Conservation (phyloP, 2,113 vertebrate genomes). For the Hydrochoerus hydrochaeris region DNA sequence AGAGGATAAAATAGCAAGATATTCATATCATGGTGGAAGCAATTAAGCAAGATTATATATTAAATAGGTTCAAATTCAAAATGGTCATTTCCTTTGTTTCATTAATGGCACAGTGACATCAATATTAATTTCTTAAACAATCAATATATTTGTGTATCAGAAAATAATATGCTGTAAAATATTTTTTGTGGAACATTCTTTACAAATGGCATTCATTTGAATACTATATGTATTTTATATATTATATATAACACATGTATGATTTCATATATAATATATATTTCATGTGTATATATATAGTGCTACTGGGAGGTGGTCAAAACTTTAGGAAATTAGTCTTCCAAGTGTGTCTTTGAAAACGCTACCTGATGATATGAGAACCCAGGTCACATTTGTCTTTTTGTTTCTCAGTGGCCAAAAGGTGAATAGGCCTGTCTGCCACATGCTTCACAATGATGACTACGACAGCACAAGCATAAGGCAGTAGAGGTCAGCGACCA, state of each 20-base stretch:
- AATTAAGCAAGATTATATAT: neutral
- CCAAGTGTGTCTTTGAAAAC: neutral
- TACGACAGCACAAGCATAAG: neutral
- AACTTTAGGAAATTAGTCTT: neutral
- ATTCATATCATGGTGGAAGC: neutral
- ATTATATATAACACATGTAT: no score
- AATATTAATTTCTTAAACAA: neutral
- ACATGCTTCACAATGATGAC: no score
- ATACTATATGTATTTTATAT: neutral
- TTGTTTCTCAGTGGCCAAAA: neutral
- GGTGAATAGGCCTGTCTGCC: no score
- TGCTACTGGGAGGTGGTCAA: neutral
- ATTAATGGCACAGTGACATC: neutral
- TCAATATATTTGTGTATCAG: neutral
- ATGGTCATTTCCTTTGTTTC: neutral
- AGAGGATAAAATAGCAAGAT: neutral
- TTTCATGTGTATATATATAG: no score
- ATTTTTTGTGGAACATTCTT: neutral
- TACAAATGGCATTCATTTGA: conserved; percentile 48
- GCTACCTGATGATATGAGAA: neutral
- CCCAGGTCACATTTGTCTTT: neutral
- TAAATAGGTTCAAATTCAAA: neutral
- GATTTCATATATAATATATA: no score
- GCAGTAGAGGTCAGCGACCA: no score
- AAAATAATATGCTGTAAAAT: neutral